A percentile compares a stretch with the other conserved stretches of the same genome.
These are phyloP conservation scores for Caenorhabditis wallacei DNA, from an alignment of 2,888 invertebrate genomes.

Conservation along the genomic window DNA sequence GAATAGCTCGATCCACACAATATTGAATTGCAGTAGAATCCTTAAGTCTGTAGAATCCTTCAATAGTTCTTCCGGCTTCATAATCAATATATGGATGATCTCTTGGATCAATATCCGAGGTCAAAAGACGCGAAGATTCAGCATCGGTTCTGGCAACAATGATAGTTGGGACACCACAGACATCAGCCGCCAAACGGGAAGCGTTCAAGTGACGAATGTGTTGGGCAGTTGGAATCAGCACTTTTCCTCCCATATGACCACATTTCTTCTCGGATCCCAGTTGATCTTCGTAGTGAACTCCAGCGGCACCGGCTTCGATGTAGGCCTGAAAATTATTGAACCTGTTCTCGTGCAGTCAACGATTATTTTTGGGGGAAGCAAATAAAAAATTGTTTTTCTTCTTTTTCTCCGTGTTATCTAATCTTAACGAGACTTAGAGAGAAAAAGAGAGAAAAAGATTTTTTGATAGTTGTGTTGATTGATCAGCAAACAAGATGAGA, in stretches of 20 bases:
- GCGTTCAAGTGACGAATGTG: constrained; percentile 84
- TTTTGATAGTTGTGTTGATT: constrained; percentile 10
- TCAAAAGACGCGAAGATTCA: constrained; percentile 83
- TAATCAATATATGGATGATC: constrained; percentile 83
- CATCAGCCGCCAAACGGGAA: constrained; percentile 84
- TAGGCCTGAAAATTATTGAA: constrained; percentile 75
- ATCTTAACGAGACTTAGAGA: constrained; percentile 14
- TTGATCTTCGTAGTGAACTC: constrained; percentile 84
- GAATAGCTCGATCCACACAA: constrained; percentile 83
- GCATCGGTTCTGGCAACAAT: constrained; percentile 84
- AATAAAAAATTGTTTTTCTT: constrained; percentile 31
- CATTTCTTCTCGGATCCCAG: constrained; percentile 84
- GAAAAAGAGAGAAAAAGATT: neutral
- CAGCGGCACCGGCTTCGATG: constrained; percentile 83
- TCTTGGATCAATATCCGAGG: constrained; percentile 83
- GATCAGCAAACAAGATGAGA: neutral
- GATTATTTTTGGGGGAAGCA: constrained; percentile 16
- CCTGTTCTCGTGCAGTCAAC: neutral
- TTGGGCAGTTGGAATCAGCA: constrained; percentile 83
- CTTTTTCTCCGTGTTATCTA: neutral
- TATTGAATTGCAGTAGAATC: constrained; percentile 82
- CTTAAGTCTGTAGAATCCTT: constrained; percentile 83
- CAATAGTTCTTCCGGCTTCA: constrained; percentile 82
- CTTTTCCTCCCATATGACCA: constrained; percentile 84
- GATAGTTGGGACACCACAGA: constrained; percentile 83